Percentiles rank a stretch among this genome's conserved stretches.
phyloP scores from a whole-genome alignment of 2,113 vertebrate genomes.

The Calyptommatus sinebrachiatus region DNA sequence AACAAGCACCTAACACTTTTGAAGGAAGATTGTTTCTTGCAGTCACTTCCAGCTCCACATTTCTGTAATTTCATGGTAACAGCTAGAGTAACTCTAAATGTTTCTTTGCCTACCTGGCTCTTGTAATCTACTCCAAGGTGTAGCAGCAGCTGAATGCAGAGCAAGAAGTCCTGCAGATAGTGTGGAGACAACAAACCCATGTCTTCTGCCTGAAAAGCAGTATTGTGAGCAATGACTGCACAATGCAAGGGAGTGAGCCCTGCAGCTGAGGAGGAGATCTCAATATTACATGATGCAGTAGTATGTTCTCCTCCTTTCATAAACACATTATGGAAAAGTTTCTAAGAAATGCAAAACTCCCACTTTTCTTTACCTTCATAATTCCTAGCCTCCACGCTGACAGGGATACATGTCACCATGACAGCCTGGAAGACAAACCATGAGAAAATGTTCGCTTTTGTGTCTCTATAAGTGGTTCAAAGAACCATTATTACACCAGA shows the following conservation, averaged over 20 bases:
- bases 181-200: conserved; percentile 54
- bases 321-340: neutral
- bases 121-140: conserved; percentile 72
- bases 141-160: conserved; percentile 79
- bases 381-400: conserved; percentile 83
- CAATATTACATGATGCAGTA: neutral
- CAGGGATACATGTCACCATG: conserved; percentile 64
- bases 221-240: conserved; percentile 81
- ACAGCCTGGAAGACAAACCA: conserved; percentile 67
- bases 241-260: conserved; percentile 88
- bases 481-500: neutral
- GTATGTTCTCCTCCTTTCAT: too few species aligned
- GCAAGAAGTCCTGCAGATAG: conserved; percentile 68
- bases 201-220: conserved; percentile 67
- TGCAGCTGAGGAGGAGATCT: conserved; percentile 45
- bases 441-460: neutral
- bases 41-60: too few species aligned
- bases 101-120: conserved; percentile 76
- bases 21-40: too few species aligned
- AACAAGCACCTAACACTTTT: too few species aligned
- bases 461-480: neutral
- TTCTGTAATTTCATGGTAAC: too few species aligned
- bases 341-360: neutral
- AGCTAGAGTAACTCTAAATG: too few species aligned
- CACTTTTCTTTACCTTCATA: conserved; percentile 84